These are phyloP conservation scores for Metopolophium dirhodum DNA, from an alignment of 1,140 invertebrate genomes.

Conservation along the genomic window DNA sequence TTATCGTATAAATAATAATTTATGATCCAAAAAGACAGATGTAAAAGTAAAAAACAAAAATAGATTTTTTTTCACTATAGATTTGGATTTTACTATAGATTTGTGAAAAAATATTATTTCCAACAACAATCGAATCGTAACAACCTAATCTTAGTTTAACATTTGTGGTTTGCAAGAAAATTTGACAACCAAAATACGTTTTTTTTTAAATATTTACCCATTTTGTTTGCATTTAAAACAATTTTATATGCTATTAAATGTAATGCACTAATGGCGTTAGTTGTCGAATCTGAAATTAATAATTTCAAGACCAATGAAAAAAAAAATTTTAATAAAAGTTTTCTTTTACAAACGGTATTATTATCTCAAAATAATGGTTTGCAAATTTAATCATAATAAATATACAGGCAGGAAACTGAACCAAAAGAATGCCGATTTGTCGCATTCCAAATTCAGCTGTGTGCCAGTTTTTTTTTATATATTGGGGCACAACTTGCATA, in stretches of 20 bases:
- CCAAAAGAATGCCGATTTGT: background rate
- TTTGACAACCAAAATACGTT: background rate
- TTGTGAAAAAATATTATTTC: background rate
- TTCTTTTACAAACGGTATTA: background rate
- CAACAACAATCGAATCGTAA: background rate
- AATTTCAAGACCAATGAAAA: too few species aligned
- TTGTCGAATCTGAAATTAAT: too few species aligned
- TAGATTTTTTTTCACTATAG: background rate
- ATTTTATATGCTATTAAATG: too few species aligned
- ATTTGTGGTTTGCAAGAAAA: background rate
- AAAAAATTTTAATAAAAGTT: background rate
- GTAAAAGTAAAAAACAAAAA: background rate
- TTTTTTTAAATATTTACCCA: background rate
- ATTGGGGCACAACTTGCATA: background rate
- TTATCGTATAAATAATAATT: constrained; percentile 1
- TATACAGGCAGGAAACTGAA: background rate
- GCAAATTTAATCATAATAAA: background rate
- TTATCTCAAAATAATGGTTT: background rate
- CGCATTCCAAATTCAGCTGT: background rate
- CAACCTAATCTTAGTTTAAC: background rate
- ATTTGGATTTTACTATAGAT: background rate
- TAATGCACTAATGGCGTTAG: too few species aligned
- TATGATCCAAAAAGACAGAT: background rate
- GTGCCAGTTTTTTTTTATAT: too few species aligned
- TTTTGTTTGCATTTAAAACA: too few species aligned